These are phyloP conservation scores for Petrophora chlorosata DNA, from an alignment of 2,888 invertebrate genomes.

Conservation along the genomic window DNA sequence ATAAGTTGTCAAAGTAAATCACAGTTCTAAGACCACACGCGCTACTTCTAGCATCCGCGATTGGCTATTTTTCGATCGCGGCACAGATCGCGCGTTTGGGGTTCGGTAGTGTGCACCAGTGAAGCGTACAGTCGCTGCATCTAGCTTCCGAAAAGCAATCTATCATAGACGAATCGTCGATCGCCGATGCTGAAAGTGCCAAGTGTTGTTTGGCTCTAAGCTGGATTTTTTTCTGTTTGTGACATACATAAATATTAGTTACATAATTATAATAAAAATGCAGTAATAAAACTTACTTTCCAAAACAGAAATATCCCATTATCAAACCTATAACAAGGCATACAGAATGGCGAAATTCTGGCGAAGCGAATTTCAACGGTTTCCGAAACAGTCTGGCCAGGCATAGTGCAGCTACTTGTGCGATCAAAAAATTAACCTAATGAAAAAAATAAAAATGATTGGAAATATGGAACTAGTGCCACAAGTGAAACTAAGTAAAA, in stretches of 20 bases:
- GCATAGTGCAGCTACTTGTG: conserved; percentile 91
- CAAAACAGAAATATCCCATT: conserved; percentile 95
- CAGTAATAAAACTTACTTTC: conserved; percentile 85
- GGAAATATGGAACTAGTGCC: conserved; percentile 48
- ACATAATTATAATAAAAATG: conserved; percentile 9
- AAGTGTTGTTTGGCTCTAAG: no score
- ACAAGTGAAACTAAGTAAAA: conserved; percentile 33
- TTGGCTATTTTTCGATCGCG: no score
- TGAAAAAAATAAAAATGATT: conserved; percentile 63
- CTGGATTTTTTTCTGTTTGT: not conserved
- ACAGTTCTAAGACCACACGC: no score
- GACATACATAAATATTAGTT: not conserved
- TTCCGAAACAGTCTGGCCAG: conserved; percentile 91
- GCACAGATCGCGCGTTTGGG: no score
- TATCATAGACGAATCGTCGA: no score
- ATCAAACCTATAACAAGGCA: conserved; percentile 90
- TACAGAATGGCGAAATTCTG: conserved; percentile 90
- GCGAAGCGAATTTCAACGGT: conserved; percentile 88
- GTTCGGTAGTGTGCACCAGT: no score
- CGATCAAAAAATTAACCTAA: conserved; percentile 93
- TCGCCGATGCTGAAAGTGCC: no score
- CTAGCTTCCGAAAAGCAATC: no score
- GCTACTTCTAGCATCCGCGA: no score
- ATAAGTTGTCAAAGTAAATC: no score
- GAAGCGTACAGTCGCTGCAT: no score